These are phyloP conservation scores for Euborellia annulipes DNA, from an alignment of 1,140 invertebrate species.

Conservation along the genomic window DNA sequence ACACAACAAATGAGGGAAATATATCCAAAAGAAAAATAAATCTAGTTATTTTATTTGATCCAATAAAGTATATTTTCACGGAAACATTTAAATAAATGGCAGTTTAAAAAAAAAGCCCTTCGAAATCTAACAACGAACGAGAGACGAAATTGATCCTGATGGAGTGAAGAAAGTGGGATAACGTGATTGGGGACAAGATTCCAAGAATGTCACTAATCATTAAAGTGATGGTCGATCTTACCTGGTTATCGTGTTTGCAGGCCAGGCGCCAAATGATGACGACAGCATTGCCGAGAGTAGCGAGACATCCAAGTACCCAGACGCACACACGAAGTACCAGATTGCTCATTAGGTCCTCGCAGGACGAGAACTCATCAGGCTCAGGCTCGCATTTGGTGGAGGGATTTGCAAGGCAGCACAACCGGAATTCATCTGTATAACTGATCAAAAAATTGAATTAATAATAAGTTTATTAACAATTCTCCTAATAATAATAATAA, in stretches of 20 bases:
- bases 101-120: neutral
- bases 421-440: slow-evolving; percentile 33
- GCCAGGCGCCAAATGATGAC: slow-evolving; percentile 34
- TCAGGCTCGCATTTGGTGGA: slow-evolving; percentile 28
- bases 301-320: slow-evolving; percentile 36
- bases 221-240: slow-evolving; percentile 5
- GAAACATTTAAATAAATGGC: too few species aligned
- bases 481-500: too few species aligned
- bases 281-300: slow-evolving; percentile 33
- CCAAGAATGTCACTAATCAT: neutral
- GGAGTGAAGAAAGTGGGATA: neutral
- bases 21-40: too few species aligned
- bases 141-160: too few species aligned
- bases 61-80: too few species aligned
- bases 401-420: slow-evolving; percentile 33
- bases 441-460: slow-evolving; percentile 19
- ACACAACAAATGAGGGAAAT: too few species aligned
- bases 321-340: slow-evolving; percentile 33
- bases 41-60: too few species aligned
- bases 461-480: too few species aligned
- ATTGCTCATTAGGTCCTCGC: slow-evolving; percentile 41
- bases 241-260: slow-evolving; percentile 21
- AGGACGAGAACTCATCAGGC: slow-evolving; percentile 38
- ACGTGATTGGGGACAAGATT: neutral
- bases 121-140: neutral